Percentiles rank a stretch among this genome's conserved stretches.
phyloP scores from a whole-genome alignment of 2,888 invertebrate genomes.

The Andricus curvator region DNA sequence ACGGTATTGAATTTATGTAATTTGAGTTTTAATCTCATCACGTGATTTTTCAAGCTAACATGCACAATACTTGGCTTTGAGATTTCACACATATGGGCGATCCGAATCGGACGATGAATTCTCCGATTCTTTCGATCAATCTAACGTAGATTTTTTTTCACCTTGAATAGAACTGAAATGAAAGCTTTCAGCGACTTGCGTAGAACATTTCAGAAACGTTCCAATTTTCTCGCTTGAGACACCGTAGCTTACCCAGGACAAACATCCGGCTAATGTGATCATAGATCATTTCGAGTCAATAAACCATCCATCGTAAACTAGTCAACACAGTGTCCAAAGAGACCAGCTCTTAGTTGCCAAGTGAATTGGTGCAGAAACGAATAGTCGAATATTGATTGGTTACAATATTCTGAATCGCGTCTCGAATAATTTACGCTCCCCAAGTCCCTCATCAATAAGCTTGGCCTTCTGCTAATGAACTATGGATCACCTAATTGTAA shows the following conservation, averaged over 20 bases:
- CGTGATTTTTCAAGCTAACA: too few relatives aligned
- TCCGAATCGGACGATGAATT: neutral
- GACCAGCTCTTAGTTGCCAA: neutral
- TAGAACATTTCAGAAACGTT: neutral
- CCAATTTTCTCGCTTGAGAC: neutral
- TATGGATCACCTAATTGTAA: conserved; percentile 62
- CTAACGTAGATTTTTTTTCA: neutral
- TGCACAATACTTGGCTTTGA: too few relatives aligned
- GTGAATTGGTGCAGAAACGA: conserved; percentile 13
- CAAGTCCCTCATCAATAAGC: conserved; percentile 59
- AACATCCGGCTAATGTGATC: conserved; percentile 11
- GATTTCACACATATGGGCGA: neutral
- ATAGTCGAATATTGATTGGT: conserved; percentile 33
- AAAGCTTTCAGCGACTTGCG: neutral
- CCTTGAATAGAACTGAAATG: neutral
- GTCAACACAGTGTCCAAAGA: conserved; percentile 24
- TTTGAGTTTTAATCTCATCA: too few relatives aligned
- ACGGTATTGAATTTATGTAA: too few relatives aligned
- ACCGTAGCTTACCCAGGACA: neutral
- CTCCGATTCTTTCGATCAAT: neutral
- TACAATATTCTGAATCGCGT: conserved; percentile 42
- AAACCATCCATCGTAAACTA: conserved; percentile 13
- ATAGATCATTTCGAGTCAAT: conserved; percentile 33
- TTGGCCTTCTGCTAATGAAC: conserved; percentile 61
- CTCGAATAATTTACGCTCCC: conserved; percentile 56